Percentiles rank a stretch among this genome's conserved stretches.
Evolutionary conservation across 1,140 invertebrate species (phyloP).

Genomic region (Pseudomyrmex concolor): DNA sequence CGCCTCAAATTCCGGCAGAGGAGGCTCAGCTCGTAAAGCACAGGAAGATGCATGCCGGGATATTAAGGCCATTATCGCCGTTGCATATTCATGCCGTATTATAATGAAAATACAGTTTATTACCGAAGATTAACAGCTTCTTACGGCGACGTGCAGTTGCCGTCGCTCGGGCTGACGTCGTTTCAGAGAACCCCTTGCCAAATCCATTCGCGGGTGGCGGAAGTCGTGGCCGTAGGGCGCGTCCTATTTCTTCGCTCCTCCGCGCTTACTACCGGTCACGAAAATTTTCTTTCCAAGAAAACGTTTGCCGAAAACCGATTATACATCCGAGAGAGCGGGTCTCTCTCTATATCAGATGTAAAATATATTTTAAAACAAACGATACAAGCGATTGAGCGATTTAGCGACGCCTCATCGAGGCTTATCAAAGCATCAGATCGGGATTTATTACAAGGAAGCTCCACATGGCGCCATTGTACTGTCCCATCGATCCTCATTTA

Average conservation of each 20-base stretch:
- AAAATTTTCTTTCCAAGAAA: background rate
- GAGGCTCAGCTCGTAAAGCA: slow-evolving; percentile 85
- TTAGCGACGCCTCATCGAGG: background rate
- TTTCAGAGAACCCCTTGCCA: slow-evolving; percentile 60
- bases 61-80: slow-evolving; percentile 86
- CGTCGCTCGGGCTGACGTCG: slow-evolving; percentile 67
- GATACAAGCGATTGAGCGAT: background rate
- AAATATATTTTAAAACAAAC: background rate
- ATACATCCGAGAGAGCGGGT: background rate
- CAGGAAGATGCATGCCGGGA: slow-evolving; percentile 85
- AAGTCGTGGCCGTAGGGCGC: slow-evolving; percentile 30
- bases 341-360: background rate
- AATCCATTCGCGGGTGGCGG: slow-evolving; percentile 50
- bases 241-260: slow-evolving; percentile 13
- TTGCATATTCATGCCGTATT: slow-evolving; percentile 86
- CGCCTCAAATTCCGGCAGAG: slow-evolving; percentile 84
- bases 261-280: background rate
- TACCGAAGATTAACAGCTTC: slow-evolving; percentile 86
- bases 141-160: slow-evolving; percentile 83
- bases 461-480: background rate
- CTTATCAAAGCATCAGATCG: background rate
- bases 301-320: background rate
- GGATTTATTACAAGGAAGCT: background rate
- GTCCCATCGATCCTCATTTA: background rate
- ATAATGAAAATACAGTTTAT: slow-evolving; percentile 86